Evolutionary conservation across 2,888 invertebrate species (phyloP).

Genomic region (Empis stercorea): DNA sequence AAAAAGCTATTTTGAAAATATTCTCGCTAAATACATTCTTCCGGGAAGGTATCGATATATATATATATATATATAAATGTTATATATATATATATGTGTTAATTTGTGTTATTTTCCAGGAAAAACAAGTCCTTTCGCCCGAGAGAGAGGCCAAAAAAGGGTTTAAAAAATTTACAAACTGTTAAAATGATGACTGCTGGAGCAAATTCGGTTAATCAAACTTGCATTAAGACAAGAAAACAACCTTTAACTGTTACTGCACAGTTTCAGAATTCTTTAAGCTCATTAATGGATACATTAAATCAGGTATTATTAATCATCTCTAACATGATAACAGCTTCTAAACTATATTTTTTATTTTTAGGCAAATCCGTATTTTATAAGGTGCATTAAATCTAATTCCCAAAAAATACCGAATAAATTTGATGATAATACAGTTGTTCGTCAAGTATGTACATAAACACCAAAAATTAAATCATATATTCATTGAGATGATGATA

Average conservation of each 20-base stretch:
- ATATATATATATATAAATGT: too few species aligned
- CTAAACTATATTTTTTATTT: slow-evolving; percentile 2
- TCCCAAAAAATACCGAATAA: slow-evolving; percentile 83
- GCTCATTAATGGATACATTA: slow-evolving; percentile 84
- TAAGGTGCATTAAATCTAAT: slow-evolving; percentile 90
- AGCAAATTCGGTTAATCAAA: slow-evolving; percentile 21
- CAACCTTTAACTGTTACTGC: slow-evolving; percentile 87
- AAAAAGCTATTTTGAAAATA: too few species aligned
- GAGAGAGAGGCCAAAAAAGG: slow-evolving; percentile 72
- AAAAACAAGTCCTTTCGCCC: slow-evolving; percentile 87
- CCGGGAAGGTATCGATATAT: too few species aligned
- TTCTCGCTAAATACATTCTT: too few species aligned
- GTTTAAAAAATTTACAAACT: slow-evolving; percentile 79
- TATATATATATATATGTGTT: neutral
- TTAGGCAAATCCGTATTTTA: slow-evolving; percentile 44
- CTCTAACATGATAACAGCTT: neutral
- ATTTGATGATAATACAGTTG: slow-evolving; percentile 87
- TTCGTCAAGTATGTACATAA: slow-evolving; percentile 44
- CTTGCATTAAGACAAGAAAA: slow-evolving; percentile 53
- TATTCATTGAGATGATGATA: too few species aligned
- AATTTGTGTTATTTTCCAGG: slow-evolving; percentile 42
- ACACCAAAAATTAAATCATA: too few species aligned
- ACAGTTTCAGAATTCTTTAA: slow-evolving; percentile 87
- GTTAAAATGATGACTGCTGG: slow-evolving; percentile 74
- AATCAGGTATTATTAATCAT: slow-evolving; percentile 43